Evolutionary conservation across 1,140 invertebrate genomes (phyloP), one percentile per base, ranked within the genome.

Genomic region (Drosophila arawakana): DNA sequence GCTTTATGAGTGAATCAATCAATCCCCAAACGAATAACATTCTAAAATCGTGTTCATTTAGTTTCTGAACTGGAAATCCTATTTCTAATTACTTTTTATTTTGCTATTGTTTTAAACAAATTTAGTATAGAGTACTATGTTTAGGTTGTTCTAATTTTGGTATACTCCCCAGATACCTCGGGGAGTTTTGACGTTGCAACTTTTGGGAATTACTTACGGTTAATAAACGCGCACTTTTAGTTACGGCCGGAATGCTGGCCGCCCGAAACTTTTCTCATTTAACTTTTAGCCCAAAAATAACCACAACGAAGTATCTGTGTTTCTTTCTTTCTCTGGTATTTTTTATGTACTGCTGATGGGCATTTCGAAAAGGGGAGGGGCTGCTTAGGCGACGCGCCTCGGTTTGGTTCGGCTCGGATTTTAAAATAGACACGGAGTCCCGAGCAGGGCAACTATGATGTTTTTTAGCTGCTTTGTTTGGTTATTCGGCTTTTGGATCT

Each of bases 311-410:
- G 60, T 54, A 52, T 67, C 67, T 47, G 25, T 60, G 9, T 30
- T 34, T 15, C 37, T 54, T 3, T 9, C 10, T 11, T 52, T 72
- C 72, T 77, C 72, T 79, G 11, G 18, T 8, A 46, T 80, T 73
- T 78, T 84, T 86, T 81, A 86, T 86, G 60, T 73, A 81, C 82
- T 86, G 82, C 79, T 82, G 82, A 73, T 86, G 82, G 76, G 44
- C 59, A 61, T 68, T 47, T 39, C 43, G 44, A 21, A 46, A 39
- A 15, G 63, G 30, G 54, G 44, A 43, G 25, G 71, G n/a, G 43
- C n/a, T 30, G 25, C 25, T 30, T 30, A 30, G 25, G 25, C 25
- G 25, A 1, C 25, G 3, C 6, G 25, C 25, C 25, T 30, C 25
- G 6, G 4, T 30, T 30, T 25, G 35, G 13, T 25, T 8, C 15